Base-by-base conservation (phyloP, 2,888 invertebrate species). In the Hedychridium roseum region DNA sequence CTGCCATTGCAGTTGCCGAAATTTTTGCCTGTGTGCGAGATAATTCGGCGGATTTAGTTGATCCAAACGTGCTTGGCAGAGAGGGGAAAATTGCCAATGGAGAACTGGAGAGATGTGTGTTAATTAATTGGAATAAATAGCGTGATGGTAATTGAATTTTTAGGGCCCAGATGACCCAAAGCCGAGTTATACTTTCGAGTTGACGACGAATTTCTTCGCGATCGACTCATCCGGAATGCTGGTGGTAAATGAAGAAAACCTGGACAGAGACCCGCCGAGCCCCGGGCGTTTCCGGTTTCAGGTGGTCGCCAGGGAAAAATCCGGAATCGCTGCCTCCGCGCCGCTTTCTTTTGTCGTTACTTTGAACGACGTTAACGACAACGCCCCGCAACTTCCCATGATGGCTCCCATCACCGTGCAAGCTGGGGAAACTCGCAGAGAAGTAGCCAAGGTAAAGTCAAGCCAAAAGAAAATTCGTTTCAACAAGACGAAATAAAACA, bases 231-330 rank as follows among this genome's bases (percentile, higher is more conserved):
- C 87, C 38, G 90, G 91, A 1, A 81, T 85, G 49, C 79, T 95
- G 28, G 82, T 91, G 9, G 94, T 94, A 0, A 90, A 89, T 70
- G 89, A 92, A 68, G 90, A 92, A 64, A 88, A 88, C 69, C 81
- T 95, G 31, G 94, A 94, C 74, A 83, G 94, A 21, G 94, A 94
- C 80, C 89, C 91, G 1, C 94, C 94, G 0, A 92, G 89, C 71
- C 88, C 89, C 0, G 90, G 90, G 16, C 88, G 88, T 70, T 92
- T 90, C 71, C 88, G 90, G 67, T 94, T 94, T 76, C 94, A 94
- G 82, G 88, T 94, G 37, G 92, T 94, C 3, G 94, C 92, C 0
- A 82, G 94, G 2, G 94, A 94, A 79, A 87, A 86, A 39, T 86
- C 84, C 37, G 90, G 90, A 1, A 83, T 84, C 17, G 91, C 91